phyloP scores from a whole-genome alignment of 2,888 invertebrate species.

The Drosophila mercatorum region DNA sequence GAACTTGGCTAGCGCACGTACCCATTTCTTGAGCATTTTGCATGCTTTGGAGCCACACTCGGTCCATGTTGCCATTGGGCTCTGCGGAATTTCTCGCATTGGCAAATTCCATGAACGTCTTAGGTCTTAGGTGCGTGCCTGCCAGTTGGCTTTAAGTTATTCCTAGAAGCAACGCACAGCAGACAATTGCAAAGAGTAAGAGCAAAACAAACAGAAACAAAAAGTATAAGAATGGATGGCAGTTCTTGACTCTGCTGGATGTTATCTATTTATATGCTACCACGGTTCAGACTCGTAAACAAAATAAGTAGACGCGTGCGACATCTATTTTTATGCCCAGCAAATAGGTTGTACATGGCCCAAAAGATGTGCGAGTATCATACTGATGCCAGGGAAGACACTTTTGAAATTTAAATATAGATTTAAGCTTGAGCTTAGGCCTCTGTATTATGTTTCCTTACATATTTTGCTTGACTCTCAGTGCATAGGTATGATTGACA shows the following conservation, averaged over 20 bases:
- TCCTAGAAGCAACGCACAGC: constrained; percentile 54
- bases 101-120: constrained; percentile 49
- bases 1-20: constrained; percentile 48
- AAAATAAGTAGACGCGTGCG: neutral
- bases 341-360: neutral
- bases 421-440: neutral
- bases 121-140: constrained; percentile 59
- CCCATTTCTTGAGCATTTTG: constrained; percentile 26
- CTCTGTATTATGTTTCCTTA: neutral
- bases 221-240: constrained; percentile 13
- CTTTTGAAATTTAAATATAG: neutral
- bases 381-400: neutral
- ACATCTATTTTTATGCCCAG: neutral
- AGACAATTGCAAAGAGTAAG: constrained; percentile 27
- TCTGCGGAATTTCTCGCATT: constrained; percentile 69
- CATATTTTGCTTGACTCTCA: too few species aligned
- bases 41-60: constrained; percentile 32
- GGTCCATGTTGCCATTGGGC: constrained; percentile 17
- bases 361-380: neutral
- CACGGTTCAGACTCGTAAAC: neutral
- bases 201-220: constrained; percentile 7
- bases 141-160: constrained; percentile 48
- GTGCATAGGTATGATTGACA: neutral
- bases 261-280: constrained; percentile 14
- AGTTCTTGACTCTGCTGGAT: constrained; percentile 10